phyloP scores from a whole-genome alignment of 1,140 invertebrate species.

The Dufourea novaeangliae region DNA sequence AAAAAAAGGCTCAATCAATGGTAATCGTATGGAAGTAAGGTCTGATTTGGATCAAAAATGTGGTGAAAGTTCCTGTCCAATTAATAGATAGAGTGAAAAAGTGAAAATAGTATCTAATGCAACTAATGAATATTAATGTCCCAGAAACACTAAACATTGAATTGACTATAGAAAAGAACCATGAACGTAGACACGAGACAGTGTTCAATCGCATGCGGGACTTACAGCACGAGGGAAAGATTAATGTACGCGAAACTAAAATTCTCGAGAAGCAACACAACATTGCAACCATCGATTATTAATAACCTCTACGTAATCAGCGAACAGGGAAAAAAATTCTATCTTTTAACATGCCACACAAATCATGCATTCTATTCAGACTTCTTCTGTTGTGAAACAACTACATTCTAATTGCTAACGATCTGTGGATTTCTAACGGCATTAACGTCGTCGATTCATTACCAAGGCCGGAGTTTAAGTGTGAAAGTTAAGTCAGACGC shows the following conservation, averaged over 20 bases:
- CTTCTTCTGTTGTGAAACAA: no score
- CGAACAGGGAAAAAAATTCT: neutral
- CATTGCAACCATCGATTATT: neutral
- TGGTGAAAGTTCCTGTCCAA: no score
- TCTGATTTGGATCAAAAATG: no score
- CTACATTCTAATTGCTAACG: neutral
- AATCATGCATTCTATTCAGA: no score
- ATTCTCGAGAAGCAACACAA: neutral
- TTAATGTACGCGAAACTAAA: neutral
- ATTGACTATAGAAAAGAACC: no score
- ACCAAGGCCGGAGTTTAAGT: neutral
- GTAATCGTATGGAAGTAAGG: no score
- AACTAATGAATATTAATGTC: no score
- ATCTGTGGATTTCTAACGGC: neutral
- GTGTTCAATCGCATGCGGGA: neutral
- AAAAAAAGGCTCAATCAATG: no score
- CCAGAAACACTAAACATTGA: no score
- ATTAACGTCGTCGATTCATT: neutral
- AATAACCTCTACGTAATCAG: neutral
- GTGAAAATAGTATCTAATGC: no score
- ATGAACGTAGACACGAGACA: neutral
- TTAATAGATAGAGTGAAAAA: no score
- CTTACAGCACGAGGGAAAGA: neutral
- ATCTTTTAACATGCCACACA: neutral
- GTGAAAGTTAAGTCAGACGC: no score